phyloP scores from a whole-genome alignment of 2,888 invertebrate genomes.

The Dioctria linearis region DNA sequence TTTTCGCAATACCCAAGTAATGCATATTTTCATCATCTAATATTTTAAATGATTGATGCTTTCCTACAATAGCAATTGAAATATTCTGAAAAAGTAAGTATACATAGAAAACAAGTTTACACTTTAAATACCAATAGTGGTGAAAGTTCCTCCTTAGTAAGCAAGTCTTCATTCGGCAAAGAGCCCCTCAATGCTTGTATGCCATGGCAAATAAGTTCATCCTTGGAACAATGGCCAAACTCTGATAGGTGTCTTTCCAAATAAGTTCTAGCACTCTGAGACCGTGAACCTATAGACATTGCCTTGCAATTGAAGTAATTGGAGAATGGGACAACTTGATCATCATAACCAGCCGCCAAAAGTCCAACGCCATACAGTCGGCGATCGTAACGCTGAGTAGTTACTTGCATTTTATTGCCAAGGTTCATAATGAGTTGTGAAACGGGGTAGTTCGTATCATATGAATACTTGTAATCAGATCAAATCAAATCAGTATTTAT shows the following conservation, averaged over 20 bases:
- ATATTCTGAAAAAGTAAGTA: slow-evolving; percentile 72
- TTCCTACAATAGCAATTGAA: slow-evolving; percentile 93
- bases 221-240: slow-evolving; percentile 80
- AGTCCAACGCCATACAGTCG: slow-evolving; percentile 98
- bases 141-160: slow-evolving; percentile 67
- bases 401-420: slow-evolving; percentile 97
- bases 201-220: slow-evolving; percentile 94
- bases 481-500: no score
- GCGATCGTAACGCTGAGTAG: slow-evolving; percentile 97
- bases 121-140: slow-evolving; percentile 66
- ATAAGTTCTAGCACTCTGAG: slow-evolving; percentile 98
- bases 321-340: slow-evolving; percentile 95
- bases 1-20: slow-evolving; percentile 66
- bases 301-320: slow-evolving; percentile 98
- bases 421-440: slow-evolving; percentile 87
- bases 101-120: slow-evolving; percentile 13
- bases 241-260: slow-evolving; percentile 90
- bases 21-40: slow-evolving; percentile 78
- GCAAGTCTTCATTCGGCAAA: slow-evolving; percentile 95
- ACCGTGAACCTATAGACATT: slow-evolving; percentile 98
- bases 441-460: slow-evolving; percentile 89
- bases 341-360: slow-evolving; percentile 97
- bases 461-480: slow-evolving; percentile 94
- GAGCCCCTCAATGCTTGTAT: slow-evolving; percentile 94
- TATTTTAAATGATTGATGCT: slow-evolving; percentile 84